Evolutionary conservation across 2,113 vertebrate species (phyloP).

Genomic region (Spea multiplicata): DNA sequence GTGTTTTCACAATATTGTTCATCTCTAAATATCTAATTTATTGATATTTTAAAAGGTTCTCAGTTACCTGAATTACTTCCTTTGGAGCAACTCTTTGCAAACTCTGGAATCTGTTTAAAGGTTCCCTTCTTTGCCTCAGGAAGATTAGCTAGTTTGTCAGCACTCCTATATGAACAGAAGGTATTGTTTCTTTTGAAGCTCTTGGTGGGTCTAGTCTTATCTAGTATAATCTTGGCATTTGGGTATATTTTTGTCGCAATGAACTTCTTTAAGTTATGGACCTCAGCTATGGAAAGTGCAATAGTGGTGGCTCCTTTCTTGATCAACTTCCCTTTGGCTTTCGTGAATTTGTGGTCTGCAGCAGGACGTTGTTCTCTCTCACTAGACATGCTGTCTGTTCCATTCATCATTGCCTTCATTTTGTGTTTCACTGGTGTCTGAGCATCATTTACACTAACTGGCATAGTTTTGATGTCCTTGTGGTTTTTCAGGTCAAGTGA

Average conservation of each 20-base stretch:
- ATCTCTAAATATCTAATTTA: too few species aligned
- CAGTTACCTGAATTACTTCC: neutral
- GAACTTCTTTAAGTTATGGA: conserved; percentile 49
- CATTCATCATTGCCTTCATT: conserved; percentile 41
- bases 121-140: neutral
- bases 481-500: neutral
- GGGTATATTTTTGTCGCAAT: conserved; percentile 10
- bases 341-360: conserved; percentile 45
- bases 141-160: neutral
- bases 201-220: conserved; percentile 49
- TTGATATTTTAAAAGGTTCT: too few species aligned
- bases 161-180: conserved; percentile 15
- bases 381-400: conserved; percentile 4
- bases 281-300: conserved; percentile 22
- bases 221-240: conserved; percentile 5
- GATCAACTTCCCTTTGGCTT: conserved; percentile 3
- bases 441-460: conserved; percentile 50
- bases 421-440: conserved; percentile 43
- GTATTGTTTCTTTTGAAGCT: conserved; percentile 49
- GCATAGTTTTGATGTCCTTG: conserved; percentile 15
- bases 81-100: conserved; percentile 57
- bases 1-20: too few species aligned
- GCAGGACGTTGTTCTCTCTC: conserved; percentile 45
- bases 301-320: neutral
- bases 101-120: conserved; percentile 52